Evolutionary conservation across 2,888 invertebrate genomes (phyloP).

Genomic region (Apomyelois bistriatella): DNA sequence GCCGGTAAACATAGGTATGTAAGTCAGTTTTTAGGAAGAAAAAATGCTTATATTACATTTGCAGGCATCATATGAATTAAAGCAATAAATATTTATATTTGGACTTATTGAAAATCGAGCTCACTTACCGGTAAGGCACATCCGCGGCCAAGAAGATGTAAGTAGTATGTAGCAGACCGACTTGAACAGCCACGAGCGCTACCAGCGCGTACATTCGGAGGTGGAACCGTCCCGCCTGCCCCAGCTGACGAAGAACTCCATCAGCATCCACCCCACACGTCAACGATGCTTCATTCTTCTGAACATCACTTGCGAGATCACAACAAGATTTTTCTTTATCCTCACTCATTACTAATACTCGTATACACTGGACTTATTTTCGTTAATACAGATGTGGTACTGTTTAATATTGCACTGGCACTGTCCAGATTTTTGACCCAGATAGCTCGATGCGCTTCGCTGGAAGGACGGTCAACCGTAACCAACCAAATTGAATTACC

Average conservation of each 20-base stretch:
- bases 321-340: not conserved
- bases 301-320: not conserved
- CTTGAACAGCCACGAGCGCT: conserved; percentile 69
- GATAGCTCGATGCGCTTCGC: not conserved
- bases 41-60: too few species aligned
- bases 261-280: conserved; percentile 44
- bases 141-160: conserved; percentile 80
- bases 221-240: conserved; percentile 58
- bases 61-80: too few species aligned
- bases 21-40: too few species aligned
- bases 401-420: not conserved
- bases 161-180: conserved; percentile 75
- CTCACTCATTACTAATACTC: not conserved
- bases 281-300: conserved; percentile 5
- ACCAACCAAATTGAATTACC: not conserved
- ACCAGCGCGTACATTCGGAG: conserved; percentile 43
- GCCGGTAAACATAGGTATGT: too few species aligned
- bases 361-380: not conserved
- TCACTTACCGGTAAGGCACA: conserved; percentile 74
- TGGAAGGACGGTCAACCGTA: not conserved
- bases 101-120: not conserved
- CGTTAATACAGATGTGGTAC: too few species aligned
- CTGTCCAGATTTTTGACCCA: not conserved
- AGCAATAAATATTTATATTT: too few species aligned
- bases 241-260: conserved; percentile 44